Conservation (phyloP, 2,888 invertebrate genomes). For the Megaustenia siamemsis region DNA sequence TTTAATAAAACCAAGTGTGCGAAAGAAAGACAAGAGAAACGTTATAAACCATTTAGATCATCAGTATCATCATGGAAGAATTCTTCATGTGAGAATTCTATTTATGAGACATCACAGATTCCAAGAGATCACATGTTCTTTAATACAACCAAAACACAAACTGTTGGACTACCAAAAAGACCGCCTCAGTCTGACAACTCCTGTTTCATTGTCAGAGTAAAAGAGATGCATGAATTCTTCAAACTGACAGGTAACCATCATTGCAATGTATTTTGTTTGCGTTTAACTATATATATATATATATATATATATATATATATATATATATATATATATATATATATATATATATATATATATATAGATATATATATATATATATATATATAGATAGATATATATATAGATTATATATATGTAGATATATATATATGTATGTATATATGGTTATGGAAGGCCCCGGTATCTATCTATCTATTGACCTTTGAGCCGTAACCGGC, state of each 20-base stretch:
- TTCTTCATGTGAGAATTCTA: not conserved
- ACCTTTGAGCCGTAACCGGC: no score
- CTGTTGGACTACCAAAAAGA: not conserved
- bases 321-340: not conserved
- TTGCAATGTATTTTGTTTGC: not conserved
- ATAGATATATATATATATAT: no score
- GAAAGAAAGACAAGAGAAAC: conserved; percentile 40
- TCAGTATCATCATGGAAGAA: conserved; percentile 33
- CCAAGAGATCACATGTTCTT: conserved; percentile 35
- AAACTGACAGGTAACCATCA: conserved; percentile 65
- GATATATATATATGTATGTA: no score
- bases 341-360: no score
- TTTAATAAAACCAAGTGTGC: conserved; percentile 21
- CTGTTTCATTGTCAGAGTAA: conserved; percentile 67
- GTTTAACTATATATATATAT: not conserved
- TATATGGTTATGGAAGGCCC: no score
- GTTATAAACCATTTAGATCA: conserved; percentile 42
- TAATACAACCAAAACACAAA: conserved; percentile 27
- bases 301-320: not conserved
- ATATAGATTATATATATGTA: no score
- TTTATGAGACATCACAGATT: not conserved
- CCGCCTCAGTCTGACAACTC: conserved; percentile 17
- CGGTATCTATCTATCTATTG: no score
- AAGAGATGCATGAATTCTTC: conserved; percentile 76
- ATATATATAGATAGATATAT: no score